A percentile compares a stretch with the other conserved stretches of the same genome.
These are phyloP conservation scores for Xerus inauris DNA, from an alignment of 2,113 vertebrate species.

Conservation along the genomic window DNA sequence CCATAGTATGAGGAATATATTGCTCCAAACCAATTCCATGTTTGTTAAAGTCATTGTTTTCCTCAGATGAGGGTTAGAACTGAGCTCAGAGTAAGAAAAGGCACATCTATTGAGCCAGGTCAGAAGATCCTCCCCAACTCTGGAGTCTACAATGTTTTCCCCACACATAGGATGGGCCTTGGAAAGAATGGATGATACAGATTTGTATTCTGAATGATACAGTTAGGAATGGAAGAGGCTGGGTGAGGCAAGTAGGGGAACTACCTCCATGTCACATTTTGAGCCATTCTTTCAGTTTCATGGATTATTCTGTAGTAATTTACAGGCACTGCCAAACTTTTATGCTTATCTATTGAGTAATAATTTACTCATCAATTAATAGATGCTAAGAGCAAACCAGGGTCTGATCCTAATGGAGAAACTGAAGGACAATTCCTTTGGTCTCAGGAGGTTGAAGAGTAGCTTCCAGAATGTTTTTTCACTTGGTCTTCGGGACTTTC, in stretches of 20 bases:
- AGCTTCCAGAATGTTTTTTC: not conserved
- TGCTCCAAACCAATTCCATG: not conserved
- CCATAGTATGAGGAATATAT: not conserved
- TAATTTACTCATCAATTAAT: not conserved
- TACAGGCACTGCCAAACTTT: not conserved
- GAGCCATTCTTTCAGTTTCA: not conserved
- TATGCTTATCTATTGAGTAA: not conserved
- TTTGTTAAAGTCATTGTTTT: not conserved
- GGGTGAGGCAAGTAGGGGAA: not conserved
- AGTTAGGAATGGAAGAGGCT: not conserved
- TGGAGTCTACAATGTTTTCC: not conserved
- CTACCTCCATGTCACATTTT: not conserved
- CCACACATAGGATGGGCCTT: not conserved
- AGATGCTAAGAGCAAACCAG: not conserved
- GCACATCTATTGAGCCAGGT: not conserved
- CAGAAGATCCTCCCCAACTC: not conserved
- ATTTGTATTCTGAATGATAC: not conserved
- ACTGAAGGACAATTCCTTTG: not conserved
- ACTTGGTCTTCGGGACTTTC: not conserved
- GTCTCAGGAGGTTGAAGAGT: not conserved
- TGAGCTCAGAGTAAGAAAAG: not conserved
- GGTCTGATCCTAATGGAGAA: not conserved
- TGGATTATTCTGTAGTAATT: not conserved
- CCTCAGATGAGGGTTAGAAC: not conserved
- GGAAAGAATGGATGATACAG: not conserved